phyloP scores from a whole-genome alignment of 2,797 vertebrate genomes.

The Setipinna tenuifilis region DNA sequence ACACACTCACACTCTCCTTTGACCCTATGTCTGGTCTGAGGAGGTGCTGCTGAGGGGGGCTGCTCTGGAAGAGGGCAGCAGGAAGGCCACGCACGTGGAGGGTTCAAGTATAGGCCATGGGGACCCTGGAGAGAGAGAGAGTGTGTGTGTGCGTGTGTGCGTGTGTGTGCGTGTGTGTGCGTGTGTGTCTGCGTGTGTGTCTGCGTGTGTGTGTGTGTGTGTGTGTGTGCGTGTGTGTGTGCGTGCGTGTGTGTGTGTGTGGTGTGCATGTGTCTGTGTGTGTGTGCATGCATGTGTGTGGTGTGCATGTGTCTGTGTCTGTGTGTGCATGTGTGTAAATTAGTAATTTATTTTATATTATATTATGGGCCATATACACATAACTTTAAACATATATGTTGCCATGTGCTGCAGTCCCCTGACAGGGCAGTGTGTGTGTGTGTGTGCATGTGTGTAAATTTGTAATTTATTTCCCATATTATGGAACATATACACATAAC shows the following conservation, averaged over 20 bases:
- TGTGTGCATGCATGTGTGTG: too few relatives aligned
- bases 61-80: not conserved
- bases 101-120: constrained; percentile 5
- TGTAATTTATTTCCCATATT: too few relatives aligned
- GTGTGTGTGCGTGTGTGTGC: not conserved
- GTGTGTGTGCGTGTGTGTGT: not conserved
- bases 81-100: not conserved
- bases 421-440: not conserved
- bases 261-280: not conserved
- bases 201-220: not conserved
- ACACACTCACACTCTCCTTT: not conserved
- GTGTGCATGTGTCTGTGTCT: too few relatives aligned
- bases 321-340: too few relatives aligned
- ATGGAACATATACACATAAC: too few relatives aligned
- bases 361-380: too few relatives aligned
- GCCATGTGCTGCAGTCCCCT: too few relatives aligned
- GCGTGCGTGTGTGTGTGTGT: not conserved
- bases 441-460: too few relatives aligned
- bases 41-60: not conserved
- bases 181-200: not conserved
- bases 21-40: not conserved
- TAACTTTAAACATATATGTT: too few relatives aligned
- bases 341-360: too few relatives aligned
- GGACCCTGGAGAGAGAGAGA: not conserved
- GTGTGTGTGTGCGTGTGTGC: not conserved